Evolutionary conservation across 2,797 vertebrate genomes (phyloP), one percentile per base, ranked within the genome.

Genomic region (Hippopotamyrus pictus): DNA sequence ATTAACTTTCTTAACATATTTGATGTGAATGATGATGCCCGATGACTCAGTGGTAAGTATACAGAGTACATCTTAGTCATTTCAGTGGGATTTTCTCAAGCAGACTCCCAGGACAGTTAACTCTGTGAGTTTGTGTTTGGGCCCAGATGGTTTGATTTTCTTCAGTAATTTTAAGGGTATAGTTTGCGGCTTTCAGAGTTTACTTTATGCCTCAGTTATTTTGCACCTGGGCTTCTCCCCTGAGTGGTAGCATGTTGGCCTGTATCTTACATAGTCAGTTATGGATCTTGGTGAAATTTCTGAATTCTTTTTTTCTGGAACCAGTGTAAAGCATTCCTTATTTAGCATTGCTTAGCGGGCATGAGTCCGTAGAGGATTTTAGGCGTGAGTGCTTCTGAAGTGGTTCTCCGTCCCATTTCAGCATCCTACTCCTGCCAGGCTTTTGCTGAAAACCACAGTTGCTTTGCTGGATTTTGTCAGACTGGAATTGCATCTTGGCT

Each of bases 401-500:
- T 73, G 65, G 65, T 73, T 73, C 37, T 79, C 33, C 17, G 3
- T 44, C 73, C 73, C 2, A n/a, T 79, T n/a, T 44, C 37, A 79
- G 19, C 73, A 19, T 79, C 12, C 73, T 9, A n/a, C 73, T 44
- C 33, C 37, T 46, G 33, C 41, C 73, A 41, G 73, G 73, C 73
- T 44, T n/a, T 44, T 44, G 73, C 33, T 79, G 73, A 14, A 79
- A 41, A 79, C 73, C 73, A 41, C 73, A 79, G 14, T n/a, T n/a
- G 17, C 41, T 79, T 79, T 79, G 19, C 73, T 79, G 73, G 33
- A 9, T 79, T 79, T 46, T 79, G 33, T 44, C 73, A 79, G 89
- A 44, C 88, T 90, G 91, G 91, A 91, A 92, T 44, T 92, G 85
- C 92, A 88, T 91, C 25, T 25, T 91, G 62, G 90, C 93, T 59